These are phyloP conservation scores for Sebastolobus alascanus DNA, from an alignment of 2,797 vertebrate species.

Conservation along the genomic window DNA sequence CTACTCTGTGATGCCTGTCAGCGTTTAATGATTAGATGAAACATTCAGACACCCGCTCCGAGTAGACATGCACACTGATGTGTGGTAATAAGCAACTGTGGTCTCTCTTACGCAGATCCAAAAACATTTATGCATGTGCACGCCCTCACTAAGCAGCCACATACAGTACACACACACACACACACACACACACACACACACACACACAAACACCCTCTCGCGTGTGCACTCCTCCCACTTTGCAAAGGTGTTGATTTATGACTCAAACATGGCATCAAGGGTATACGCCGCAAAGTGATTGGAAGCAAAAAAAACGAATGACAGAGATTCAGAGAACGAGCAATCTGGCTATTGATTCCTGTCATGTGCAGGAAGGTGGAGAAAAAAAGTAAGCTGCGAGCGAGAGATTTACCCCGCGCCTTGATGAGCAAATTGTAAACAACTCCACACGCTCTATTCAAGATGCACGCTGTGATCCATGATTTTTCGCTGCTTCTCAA, in stretches of 20 bases:
- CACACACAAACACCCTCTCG: too few species aligned
- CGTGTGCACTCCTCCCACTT: slow-evolving; percentile 12
- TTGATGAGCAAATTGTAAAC: slow-evolving; percentile 71
- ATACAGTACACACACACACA: background rate
- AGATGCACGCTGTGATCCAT: slow-evolving; percentile 47
- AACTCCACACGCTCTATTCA: slow-evolving; percentile 44
- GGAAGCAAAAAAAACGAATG: slow-evolving; percentile 59
- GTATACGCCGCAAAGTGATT: slow-evolving; percentile 56
- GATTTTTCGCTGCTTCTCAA: slow-evolving; percentile 45
- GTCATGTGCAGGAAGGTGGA: slow-evolving; percentile 61
- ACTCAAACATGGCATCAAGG: slow-evolving; percentile 57
- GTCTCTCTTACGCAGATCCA: slow-evolving; percentile 33
- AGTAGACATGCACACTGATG: slow-evolving; percentile 63
- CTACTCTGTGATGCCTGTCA: slow-evolving; percentile 78
- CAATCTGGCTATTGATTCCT: slow-evolving; percentile 72
- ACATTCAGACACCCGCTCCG: slow-evolving; percentile 68
- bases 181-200: background rate
- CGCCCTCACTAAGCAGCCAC: background rate
- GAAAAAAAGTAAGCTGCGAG: slow-evolving; percentile 45
- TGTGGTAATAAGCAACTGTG: slow-evolving; percentile 59
- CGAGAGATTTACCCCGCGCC: slow-evolving; percentile 53
- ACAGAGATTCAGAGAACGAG: slow-evolving; percentile 53
- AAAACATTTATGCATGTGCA: slow-evolving; percentile 59
- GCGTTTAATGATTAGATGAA: slow-evolving; percentile 83
- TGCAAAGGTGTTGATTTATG: slow-evolving; percentile 63